These are phyloP conservation scores for Pseudorhiza aurosa DNA, from an alignment of 30 jellyfish, hydroid and myxozoan genomes.

Conservation along the genomic window DNA sequence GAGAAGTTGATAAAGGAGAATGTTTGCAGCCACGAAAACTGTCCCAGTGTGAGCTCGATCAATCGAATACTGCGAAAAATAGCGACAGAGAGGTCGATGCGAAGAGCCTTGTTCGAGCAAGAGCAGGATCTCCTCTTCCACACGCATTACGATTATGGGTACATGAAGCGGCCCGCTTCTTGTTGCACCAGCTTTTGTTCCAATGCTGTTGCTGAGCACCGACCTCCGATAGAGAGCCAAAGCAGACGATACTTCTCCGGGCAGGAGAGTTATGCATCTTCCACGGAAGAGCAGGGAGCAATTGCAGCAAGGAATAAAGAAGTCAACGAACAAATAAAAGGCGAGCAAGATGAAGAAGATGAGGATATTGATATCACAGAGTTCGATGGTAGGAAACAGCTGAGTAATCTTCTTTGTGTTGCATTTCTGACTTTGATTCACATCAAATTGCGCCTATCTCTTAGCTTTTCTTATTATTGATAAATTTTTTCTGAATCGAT, in stretches of 20 bases:
- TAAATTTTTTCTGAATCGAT: no score
- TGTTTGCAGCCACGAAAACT: slow-evolving; percentile 64
- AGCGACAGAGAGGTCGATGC: slow-evolving; percentile 95
- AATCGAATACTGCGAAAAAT: slow-evolving; percentile 93
- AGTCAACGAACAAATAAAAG: background rate
- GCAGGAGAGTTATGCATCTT: slow-evolving; percentile 37
- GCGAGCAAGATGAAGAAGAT: slow-evolving; percentile 3
- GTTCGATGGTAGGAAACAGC: slow-evolving; percentile 17
- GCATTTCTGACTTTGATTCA: no score
- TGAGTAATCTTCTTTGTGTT: no score
- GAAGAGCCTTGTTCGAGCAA: slow-evolving; percentile 82
- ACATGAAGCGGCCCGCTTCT: background rate
- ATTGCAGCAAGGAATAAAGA: background rate
- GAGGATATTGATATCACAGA: slow-evolving; percentile 17
- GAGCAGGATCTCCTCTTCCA: slow-evolving; percentile 71
- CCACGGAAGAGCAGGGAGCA: background rate
- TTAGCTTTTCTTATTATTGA: no score
- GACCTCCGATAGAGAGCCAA: background rate
- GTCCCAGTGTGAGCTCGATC: slow-evolving; percentile 99
- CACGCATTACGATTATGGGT: slow-evolving; percentile 31
- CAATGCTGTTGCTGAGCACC: slow-evolving; percentile 2
- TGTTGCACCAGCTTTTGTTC: slow-evolving; percentile 41
- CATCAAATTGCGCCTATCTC: no score
- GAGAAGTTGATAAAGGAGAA: slow-evolving; percentile 87
- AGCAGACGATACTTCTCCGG: slow-evolving; percentile 11